These are phyloP conservation scores for Mobula birostris DNA, from an alignment of 2,113 vertebrate genomes.

Conservation along the genomic window DNA sequence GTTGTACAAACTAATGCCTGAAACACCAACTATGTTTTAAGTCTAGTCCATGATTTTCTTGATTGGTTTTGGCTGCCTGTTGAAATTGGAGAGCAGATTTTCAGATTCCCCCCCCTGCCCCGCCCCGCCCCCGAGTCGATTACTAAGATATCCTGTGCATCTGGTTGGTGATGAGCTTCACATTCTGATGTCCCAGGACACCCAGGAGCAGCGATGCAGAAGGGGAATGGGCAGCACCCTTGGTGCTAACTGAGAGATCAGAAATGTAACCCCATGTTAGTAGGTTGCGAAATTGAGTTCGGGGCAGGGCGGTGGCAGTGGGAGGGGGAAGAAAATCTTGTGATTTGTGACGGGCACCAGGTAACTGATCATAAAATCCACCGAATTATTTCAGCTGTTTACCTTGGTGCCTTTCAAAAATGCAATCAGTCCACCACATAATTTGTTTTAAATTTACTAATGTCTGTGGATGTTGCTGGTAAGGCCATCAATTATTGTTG, in stretches of 20 bases:
- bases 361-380: not conserved
- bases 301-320: too few relatives aligned
- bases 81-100: not conserved
- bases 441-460: too few relatives aligned
- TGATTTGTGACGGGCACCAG: not conserved
- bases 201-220: not conserved
- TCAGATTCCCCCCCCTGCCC: not conserved
- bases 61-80: not conserved
- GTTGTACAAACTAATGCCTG: not conserved
- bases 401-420: not conserved
- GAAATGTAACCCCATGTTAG: not conserved
- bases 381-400: not conserved
- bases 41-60: not conserved
- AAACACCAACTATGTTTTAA: not conserved
- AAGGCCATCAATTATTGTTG: too few relatives aligned
- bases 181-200: not conserved
- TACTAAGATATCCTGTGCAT: not conserved
- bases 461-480: too few relatives aligned
- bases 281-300: not conserved
- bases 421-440: not conserved
- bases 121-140: too few relatives aligned
- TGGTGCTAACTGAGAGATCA: not conserved
- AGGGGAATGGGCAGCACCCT: not conserved
- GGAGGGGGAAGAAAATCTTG: not conserved
- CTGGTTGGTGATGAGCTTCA: not conserved